These are phyloP conservation scores for Nomada ruficornis DNA, from an alignment of 2,888 invertebrate species.

Conservation along the genomic window DNA sequence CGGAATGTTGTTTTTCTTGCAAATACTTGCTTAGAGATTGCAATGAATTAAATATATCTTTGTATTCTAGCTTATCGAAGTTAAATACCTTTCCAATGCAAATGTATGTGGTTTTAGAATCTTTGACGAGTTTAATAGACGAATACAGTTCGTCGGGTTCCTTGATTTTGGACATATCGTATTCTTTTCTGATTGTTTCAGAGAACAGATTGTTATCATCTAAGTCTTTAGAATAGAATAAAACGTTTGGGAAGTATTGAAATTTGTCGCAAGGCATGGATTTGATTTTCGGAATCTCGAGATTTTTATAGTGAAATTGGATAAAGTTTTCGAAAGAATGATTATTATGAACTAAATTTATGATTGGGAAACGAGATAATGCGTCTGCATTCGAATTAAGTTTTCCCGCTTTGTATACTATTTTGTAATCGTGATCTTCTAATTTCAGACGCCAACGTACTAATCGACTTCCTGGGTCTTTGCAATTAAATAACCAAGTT, in stretches of 20 bases:
- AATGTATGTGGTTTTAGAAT: conserved; percentile 5
- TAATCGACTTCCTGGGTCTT: conserved; percentile 37
- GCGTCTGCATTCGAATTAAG: conserved; percentile 14
- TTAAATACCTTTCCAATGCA: background rate
- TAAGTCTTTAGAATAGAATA: conserved; percentile 32
- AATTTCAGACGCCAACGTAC: conserved; percentile 43
- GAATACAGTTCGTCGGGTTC: conserved; percentile 22
- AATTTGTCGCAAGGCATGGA: conserved; percentile 16
- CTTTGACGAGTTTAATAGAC: conserved; percentile 9
- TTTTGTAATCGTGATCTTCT: conserved; percentile 29
- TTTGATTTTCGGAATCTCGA: conserved; percentile 26
- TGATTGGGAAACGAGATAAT: conserved; percentile 7
- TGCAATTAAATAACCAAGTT: conserved; percentile 38
- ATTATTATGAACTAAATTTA: conserved; percentile 16
- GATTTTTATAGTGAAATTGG: conserved; percentile 22
- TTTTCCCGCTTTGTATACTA: conserved; percentile 16
- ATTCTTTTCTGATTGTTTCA: background rate
- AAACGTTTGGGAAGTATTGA: conserved; percentile 15
- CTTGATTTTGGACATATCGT: conserved; percentile 17
- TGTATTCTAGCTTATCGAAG: background rate
- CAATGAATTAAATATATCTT: background rate
- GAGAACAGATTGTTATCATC: conserved; percentile 19
- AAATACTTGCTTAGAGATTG: background rate
- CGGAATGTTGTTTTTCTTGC: no score
- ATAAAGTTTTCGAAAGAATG: conserved; percentile 17